phyloP scores from a whole-genome alignment of 2,888 invertebrate species.

The Pyrrhia umbra region DNA sequence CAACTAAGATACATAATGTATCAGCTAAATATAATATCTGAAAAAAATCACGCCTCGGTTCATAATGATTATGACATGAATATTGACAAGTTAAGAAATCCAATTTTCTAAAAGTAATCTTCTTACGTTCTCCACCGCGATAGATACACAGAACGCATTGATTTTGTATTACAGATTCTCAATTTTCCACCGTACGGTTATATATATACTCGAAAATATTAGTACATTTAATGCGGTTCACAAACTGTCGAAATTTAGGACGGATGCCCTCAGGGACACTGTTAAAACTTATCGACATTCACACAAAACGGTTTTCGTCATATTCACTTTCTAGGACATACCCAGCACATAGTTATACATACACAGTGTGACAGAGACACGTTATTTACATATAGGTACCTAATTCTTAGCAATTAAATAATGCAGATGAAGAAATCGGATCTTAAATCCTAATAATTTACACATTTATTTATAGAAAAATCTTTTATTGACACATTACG shows the following conservation, averaged over 20 bases:
- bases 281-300: constrained; percentile 33
- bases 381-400: neutral
- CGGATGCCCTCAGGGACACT: constrained; percentile 23
- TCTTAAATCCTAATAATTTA: constrained; percentile 8
- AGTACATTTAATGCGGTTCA: constrained; percentile 41
- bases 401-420: neutral
- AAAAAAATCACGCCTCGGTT: constrained; percentile 46
- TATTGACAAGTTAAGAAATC: constrained; percentile 60
- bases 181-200: constrained; percentile 50
- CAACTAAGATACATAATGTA: constrained; percentile 11
- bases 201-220: constrained; percentile 36
- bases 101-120: constrained; percentile 61
- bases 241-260: constrained; percentile 29
- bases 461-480: constrained; percentile 25
- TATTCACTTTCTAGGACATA: constrained; percentile 8
- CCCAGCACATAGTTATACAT: neutral
- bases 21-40: constrained; percentile 33
- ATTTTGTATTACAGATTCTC: constrained; percentile 57
- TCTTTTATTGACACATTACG: constrained; percentile 32
- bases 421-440: neutral
- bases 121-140: constrained; percentile 40
- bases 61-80: constrained; percentile 60
- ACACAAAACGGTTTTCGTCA: constrained; percentile 18
- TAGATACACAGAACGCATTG: constrained; percentile 51
- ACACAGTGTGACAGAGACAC: neutral